Base-by-base conservation (phyloP, 2,888 invertebrate species). In the Cancer borealis region DNA sequence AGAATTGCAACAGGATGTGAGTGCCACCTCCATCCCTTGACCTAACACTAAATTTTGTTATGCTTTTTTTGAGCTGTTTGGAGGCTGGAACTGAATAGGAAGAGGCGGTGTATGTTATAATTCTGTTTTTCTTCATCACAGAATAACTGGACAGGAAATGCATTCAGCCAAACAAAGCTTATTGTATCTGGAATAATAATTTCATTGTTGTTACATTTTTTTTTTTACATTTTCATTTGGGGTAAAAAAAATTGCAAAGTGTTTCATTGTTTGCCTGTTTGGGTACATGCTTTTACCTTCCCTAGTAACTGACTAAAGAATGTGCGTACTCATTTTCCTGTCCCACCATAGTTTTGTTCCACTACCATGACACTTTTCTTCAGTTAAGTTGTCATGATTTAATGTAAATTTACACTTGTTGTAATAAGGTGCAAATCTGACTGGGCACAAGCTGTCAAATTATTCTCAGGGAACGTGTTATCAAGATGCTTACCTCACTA, bases 71-170 rank as follows among this genome's bases (percentile, higher is more conserved):
- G n/a, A 1, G 1, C 5, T 3, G n/a, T 79, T 79, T 79, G n/a
- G 4, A 79, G 73, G 73, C 73, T 79, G n/a, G 73, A 10, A 8
- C 26, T 79, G 73, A n/a, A 30, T n/a, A 39, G 84, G 84, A 84
- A 39, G 84, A 39, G 84, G 14, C 39, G 14, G 10, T 39, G 39
- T 14, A 39, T 84, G 14, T 84, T 60, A 60, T 39, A 39, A 39
- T 60, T 60, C 1, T 21, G 21, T 60, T 60, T 60, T 60, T 26
- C 26, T 73, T 84, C 39, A 30, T 84, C 14, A 17, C 10, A 5
- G 84, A 84, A 30, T 84, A 84, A 84, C 84, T 84, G 84, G 84
- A 84, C 84, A 84, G 84, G 84, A 84, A 84, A 39, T 84, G 39
- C 84, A 84, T 84, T 84, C 30, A 39, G 84, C 84, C 84, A 39